A percentile compares a stretch with the other conserved stretches of the same genome.
Evolutionary conservation across 2,797 vertebrate species (phyloP).

Genomic region (Synanceia verrucosa): DNA sequence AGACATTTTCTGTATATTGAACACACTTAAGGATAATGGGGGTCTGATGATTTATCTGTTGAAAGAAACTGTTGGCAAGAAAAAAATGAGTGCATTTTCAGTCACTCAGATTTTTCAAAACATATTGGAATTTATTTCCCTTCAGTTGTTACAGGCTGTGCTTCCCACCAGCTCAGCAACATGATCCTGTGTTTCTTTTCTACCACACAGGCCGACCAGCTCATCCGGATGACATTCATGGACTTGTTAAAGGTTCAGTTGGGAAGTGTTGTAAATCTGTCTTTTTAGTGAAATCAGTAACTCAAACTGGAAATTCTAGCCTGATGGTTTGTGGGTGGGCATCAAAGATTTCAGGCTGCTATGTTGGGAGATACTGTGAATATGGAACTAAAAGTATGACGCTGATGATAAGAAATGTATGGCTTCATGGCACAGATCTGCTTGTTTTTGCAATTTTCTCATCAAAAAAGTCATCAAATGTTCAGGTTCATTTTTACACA

Average conservation of each 20-base stretch:
- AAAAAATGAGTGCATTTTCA: constrained; percentile 11
- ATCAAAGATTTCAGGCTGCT: constrained; percentile 22
- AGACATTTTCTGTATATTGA: too few species aligned
- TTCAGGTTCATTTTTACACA: too few species aligned
- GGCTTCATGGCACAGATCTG: not conserved
- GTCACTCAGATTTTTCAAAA: constrained; percentile 25
- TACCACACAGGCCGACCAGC: constrained; percentile 3
- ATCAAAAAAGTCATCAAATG: too few species aligned
- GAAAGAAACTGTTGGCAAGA: constrained; percentile 31
- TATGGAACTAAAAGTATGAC: constrained; percentile 1
- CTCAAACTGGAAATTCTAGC: constrained; percentile 44
- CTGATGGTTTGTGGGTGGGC: constrained; percentile 27
- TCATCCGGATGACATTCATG: constrained; percentile 53
- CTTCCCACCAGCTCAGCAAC: constrained; percentile 40
- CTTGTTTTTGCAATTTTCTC: constrained; percentile 1
- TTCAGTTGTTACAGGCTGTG: constrained; percentile 41
- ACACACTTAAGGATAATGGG: constrained; percentile 25
- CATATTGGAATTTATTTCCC: constrained; percentile 53
- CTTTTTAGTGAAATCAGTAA: constrained; percentile 60
- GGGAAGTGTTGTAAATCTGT: constrained; percentile 60
- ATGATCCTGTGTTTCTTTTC: constrained; percentile 40
- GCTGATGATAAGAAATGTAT: not conserved
- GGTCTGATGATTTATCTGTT: constrained; percentile 29
- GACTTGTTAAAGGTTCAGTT: constrained; percentile 36
- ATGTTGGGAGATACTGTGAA: constrained; percentile 1